Evolutionary conservation across 2,888 invertebrate species (phyloP).

Genomic region (Cataglyphis rosenhaueri): DNA sequence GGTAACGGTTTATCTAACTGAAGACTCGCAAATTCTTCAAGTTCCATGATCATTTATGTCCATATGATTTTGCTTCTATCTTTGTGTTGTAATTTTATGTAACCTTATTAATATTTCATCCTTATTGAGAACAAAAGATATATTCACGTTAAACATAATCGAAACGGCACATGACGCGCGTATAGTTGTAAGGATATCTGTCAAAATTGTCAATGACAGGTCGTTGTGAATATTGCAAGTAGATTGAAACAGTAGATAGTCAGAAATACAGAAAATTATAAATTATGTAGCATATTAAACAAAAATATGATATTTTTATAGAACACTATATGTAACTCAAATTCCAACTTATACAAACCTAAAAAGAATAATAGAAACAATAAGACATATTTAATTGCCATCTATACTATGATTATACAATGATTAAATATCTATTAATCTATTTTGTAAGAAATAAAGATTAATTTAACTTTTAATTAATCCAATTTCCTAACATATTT

Average conservation of each 20-base stretch:
- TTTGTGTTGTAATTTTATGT: constrained; percentile 27
- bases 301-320: background rate
- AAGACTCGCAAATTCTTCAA: constrained; percentile 79
- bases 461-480: background rate
- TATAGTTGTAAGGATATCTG: background rate
- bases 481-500: background rate
- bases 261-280: background rate
- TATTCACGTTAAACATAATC: constrained; percentile 85
- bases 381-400: background rate
- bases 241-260: background rate
- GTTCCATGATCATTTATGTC: constrained; percentile 61
- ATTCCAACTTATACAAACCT: background rate
- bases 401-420: too few relatives aligned
- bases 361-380: background rate
- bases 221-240: background rate
- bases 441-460: background rate
- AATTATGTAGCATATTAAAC: background rate
- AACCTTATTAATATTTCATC: constrained; percentile 18
- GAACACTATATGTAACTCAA: background rate
- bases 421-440: background rate
- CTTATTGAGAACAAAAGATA: constrained; percentile 30
- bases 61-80: background rate
- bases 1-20: constrained; percentile 79
- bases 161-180: constrained; percentile 20
- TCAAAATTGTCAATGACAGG: background rate